Base-by-base conservation (phyloP, 2,888 invertebrate species). In the Rapana venosa region DNA sequence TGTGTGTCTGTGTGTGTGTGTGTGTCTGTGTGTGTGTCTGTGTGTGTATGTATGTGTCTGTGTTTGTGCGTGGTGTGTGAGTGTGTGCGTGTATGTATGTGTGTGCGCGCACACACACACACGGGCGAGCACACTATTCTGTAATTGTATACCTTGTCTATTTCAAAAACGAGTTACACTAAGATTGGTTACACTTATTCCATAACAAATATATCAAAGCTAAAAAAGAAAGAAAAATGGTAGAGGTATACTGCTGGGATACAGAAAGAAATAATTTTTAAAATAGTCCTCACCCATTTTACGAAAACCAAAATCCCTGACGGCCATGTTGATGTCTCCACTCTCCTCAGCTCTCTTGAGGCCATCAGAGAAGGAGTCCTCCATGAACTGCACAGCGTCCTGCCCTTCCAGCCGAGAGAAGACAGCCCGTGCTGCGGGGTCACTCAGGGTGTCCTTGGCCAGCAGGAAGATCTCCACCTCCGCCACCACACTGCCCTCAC, bases 401-500 rank as follows among this genome's bases (percentile, higher is more conserved):
- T 81, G 36, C 22, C 81, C 81, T 47, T 81, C 30, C 81, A 81
- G 47, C 36, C 22, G 20, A 26, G 36, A 26, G 15, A 26, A 30
- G 6, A 81, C 36, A 26, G 36, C 81, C 20, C 13, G 36, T 22
- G 36, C 47, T 26, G 22, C 11, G 81, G 81, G 81, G 26, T 81
- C 81, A 81, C 26, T 81, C 81, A 81, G 36, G 17, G 81, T 36
- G 36, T 47, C 36, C 81, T 47, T 30, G 6, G 17, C 22, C 20
- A 81, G 15, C 81, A 81, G 36, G 81, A 36, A 81, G 47, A 81
- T 47, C 26, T 81, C 5, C 36, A 81, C 36, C 36, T 22, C 5
- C 20, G 81, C 81, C 36, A 22, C 36, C 81, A 81, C 81, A 81
- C 81, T 81, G 81, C 81, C 81, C 26, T 81, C 36, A 15, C 81